Base-by-base conservation (phyloP, 1,140 invertebrate species). In the Oscheius sp. region DNA sequence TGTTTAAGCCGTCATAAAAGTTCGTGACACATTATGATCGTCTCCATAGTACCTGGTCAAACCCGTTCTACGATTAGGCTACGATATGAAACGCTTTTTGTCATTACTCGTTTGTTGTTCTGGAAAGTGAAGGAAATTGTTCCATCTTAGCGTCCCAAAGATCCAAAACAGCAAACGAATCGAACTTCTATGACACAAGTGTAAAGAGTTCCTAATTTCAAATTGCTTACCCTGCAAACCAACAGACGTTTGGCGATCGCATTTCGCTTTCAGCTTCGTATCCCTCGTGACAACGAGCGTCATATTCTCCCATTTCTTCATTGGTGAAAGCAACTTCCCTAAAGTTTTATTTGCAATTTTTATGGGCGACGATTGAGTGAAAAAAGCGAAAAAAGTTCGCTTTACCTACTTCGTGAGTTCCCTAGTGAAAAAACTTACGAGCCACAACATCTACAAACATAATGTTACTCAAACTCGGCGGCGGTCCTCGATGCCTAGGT, bases 281-380 rank as follows among this genome's bases (percentile, higher is more conserved):
- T 75, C 95, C 95, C 55, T 93, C 91, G 81, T 92, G 91, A 87
- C 95, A 99, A 87, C 94, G 93, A 88, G 95, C 98, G 65, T 93
- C 88, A 86, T 96, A 96, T 36, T 86, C 84, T 65, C 79, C 78
- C 20, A 72, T 66, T 85, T 95, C 93, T 1, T 81, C 77, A 80
- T 90, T 90, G 88, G 77, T 84, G 85, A 85, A n/a, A 89, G 86
- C 45, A 81, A 55, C 55, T 49, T 23, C 81, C 80, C 78, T 81
- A 28, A 64, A n/a, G n/a, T n/a, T n/a, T n/a, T n/a, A n/a, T n/a
- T n/a, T n/a, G n/a, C n/a, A n/a, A n/a, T n/a, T n/a, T n/a, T n/a
- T n/a, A n/a, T n/a, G n/a, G n/a, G n/a, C n/a, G n/a, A n/a, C n/a
- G n/a, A n/a, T n/a, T n/a, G n/a, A n/a, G n/a, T n/a, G n/a, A n/a